phyloP scores from a whole-genome alignment of 2,113 vertebrate genomes.

The Anhinga rufa region DNA sequence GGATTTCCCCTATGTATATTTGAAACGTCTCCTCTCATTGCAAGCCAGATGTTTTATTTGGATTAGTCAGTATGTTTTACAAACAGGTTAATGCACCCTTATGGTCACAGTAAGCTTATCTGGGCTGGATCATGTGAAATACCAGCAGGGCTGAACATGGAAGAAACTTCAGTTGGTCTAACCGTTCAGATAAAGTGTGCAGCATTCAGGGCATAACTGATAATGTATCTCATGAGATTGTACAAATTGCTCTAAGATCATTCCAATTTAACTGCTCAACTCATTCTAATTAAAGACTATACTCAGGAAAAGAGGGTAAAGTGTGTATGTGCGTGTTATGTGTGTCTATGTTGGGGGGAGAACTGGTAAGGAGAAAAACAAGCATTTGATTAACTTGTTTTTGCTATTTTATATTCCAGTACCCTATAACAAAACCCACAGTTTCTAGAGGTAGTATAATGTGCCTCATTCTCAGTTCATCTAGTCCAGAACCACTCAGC shows the following conservation, averaged over 20 bases:
- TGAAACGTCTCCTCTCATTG: neutral
- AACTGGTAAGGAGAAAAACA: neutral
- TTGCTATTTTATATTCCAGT: neutral
- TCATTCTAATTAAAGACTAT: constrained; percentile 36
- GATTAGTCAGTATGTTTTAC: neutral
- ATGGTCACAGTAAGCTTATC: neutral
- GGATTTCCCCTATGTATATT: neutral
- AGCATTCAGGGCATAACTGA: neutral
- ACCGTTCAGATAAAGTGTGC: neutral
- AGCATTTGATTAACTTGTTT: constrained; percentile 16
- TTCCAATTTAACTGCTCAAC: constrained; percentile 22
- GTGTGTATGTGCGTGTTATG: neutral
- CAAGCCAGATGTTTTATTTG: neutral
- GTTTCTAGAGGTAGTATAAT: neutral
- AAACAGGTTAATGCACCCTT: neutral
- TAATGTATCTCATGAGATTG: constrained; percentile 30
- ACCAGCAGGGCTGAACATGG: neutral
- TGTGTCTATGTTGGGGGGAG: neutral
- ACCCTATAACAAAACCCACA: neutral
- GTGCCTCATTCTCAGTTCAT: neutral
- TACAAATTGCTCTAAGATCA: constrained; percentile 7
- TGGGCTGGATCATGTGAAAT: neutral
- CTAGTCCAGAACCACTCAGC: constrained; percentile 30
- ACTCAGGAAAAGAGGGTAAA: neutral
- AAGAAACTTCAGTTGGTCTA: neutral